A percentile compares a stretch with the other conserved stretches of the same genome.
Conservation (phyloP, 1,140 invertebrate genomes). For the Phortica variegata region DNA sequence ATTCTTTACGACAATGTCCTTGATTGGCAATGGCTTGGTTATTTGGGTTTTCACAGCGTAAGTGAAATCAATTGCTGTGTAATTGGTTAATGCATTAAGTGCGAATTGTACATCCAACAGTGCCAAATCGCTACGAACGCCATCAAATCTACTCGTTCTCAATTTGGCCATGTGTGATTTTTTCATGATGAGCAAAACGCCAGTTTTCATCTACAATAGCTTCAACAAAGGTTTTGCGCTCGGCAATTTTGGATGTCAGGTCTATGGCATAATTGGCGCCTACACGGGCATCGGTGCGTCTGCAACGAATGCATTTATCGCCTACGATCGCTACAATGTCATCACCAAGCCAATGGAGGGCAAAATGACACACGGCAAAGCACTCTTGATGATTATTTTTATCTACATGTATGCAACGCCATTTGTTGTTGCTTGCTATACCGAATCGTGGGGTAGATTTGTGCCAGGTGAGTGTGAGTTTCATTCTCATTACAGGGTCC, state of each 20-base stretch:
- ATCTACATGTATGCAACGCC: conserved; percentile 78
- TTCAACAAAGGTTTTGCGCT: conserved; percentile 75
- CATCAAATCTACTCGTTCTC: conserved; percentile 89
- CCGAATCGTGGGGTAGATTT: conserved; percentile 79
- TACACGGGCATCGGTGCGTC: conserved; percentile 80
- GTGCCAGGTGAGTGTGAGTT: too few relatives aligned
- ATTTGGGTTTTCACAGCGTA: conserved; percentile 77
- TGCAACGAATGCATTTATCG: conserved; percentile 69
- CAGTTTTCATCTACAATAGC: conserved; percentile 66
- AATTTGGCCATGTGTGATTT: conserved; percentile 87
- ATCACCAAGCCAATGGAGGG: conserved; percentile 82
- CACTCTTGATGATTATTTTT: conserved; percentile 69
- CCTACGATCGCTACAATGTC: conserved; percentile 65
- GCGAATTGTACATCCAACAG: conserved; percentile 60
- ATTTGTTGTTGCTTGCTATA: conserved; percentile 75
- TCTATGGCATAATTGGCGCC: conserved; percentile 76
- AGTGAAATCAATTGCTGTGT: neutral
- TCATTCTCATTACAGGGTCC: too few relatives aligned
- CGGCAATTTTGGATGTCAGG: conserved; percentile 74
- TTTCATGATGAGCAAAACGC: conserved; percentile 86
- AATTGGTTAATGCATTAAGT: neutral
- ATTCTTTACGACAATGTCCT: conserved; percentile 73
- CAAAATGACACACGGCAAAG: conserved; percentile 74
- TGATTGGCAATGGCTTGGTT: conserved; percentile 85
- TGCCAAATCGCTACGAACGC: conserved; percentile 79